Evolutionary conservation across 2,888 invertebrate species (phyloP).

Genomic region (Drosophila hawaiiensis): DNA sequence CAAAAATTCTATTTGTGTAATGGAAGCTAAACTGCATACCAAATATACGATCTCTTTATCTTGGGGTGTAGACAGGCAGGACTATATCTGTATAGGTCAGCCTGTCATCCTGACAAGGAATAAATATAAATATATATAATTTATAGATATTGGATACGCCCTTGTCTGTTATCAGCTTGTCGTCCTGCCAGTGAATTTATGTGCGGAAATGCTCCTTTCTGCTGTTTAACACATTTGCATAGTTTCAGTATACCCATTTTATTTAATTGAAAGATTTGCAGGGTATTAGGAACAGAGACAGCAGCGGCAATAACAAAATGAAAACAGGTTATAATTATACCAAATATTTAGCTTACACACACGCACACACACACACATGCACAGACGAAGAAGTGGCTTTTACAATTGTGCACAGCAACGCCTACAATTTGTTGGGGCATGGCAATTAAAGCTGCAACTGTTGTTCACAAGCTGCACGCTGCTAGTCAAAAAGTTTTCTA

Average conservation of each 20-base stretch:
- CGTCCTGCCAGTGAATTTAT: too few species aligned
- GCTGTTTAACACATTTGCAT: background rate
- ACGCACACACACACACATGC: constrained; percentile 3
- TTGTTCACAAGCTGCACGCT: constrained; percentile 28
- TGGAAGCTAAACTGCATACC: too few species aligned
- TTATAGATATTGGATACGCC: background rate
- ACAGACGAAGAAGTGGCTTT: constrained; percentile 22
- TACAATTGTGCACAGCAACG: constrained; percentile 47
- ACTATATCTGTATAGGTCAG: background rate
- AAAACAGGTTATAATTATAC: constrained; percentile 72
- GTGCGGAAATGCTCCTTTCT: too few species aligned
- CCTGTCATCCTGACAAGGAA: background rate
- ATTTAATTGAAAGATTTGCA: background rate
- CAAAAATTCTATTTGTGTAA: background rate
- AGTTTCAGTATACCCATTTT: background rate
- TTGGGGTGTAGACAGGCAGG: background rate
- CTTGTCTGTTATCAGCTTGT: background rate
- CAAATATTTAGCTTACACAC: constrained; percentile 46
- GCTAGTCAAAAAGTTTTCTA: constrained; percentile 18
- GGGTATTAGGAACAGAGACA: background rate
- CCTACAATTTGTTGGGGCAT: constrained; percentile 61
- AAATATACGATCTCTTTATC: too few species aligned
- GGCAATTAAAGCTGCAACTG: constrained; percentile 48
- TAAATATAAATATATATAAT: background rate
- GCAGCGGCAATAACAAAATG: constrained; percentile 42